These are phyloP conservation scores for Hydrocynus forskahlii DNA, from an alignment of 2,797 vertebrate genomes.

Conservation along the genomic window DNA sequence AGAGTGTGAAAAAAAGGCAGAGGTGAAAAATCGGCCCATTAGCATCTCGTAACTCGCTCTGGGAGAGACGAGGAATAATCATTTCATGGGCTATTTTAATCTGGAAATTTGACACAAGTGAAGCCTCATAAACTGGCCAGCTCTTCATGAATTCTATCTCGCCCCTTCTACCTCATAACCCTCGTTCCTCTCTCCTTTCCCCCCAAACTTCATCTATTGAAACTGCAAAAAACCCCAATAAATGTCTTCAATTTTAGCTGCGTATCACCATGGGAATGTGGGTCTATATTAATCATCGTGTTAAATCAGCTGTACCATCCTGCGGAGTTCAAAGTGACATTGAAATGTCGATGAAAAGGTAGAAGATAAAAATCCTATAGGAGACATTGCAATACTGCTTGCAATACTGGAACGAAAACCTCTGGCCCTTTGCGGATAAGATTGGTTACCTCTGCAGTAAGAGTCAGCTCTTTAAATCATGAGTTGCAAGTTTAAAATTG, in stretches of 20 bases:
- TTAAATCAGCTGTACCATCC: background rate
- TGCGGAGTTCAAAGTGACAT: background rate
- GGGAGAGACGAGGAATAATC: slow-evolving; percentile 63
- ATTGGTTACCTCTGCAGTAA: background rate
- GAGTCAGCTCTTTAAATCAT: background rate
- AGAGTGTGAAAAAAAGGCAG: slow-evolving; percentile 55
- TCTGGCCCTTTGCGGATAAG: too few relatives aligned
- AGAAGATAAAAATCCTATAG: background rate
- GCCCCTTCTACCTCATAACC: slow-evolving; percentile 7
- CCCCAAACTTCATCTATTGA: background rate
- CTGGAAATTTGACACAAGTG: slow-evolving; percentile 60
- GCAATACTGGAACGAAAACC: too few relatives aligned
- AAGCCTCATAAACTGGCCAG: slow-evolving; percentile 42
- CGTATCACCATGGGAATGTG: background rate
- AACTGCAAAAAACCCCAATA: slow-evolving; percentile 2
- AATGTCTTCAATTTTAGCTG: background rate
- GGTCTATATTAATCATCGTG: background rate
- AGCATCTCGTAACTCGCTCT: slow-evolving; percentile 63
- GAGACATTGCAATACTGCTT: background rate
- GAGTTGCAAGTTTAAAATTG: background rate
- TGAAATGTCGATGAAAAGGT: background rate
- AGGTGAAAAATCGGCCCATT: slow-evolving; percentile 70
- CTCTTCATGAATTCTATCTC: background rate
- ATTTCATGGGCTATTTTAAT: slow-evolving; percentile 71
- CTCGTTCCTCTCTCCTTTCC: background rate